Base-by-base conservation (phyloP, 2,113 vertebrate genomes). In the Myotis yumanensis region DNA sequence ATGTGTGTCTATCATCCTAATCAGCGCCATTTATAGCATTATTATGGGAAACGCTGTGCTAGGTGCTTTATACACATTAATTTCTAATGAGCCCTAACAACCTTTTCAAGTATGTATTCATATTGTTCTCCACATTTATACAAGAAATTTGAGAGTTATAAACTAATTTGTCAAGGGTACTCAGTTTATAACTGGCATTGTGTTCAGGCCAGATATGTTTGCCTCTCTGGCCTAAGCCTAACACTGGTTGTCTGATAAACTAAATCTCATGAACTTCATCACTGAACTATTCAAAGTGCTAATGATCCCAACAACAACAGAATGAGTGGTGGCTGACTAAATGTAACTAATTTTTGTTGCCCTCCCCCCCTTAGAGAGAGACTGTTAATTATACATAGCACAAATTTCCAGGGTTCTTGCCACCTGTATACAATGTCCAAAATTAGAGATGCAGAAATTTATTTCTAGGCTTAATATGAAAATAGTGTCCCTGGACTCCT, bases 241-340 rank as follows among this genome's bases (percentile, higher is more conserved):
- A 91, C 76, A 96, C 46, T 69, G 23, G 73, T 37, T 90, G 32
- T 62, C 80, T 92, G 76, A 82, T 23, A 87, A 98, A 97, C 82
- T 77, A 88, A 94, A 96, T 95, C 95, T 95, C 91, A 90, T 59
- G 54, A 91, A 75, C 79, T 90, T 95, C 71, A 77, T 94, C 62
- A 30, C 77, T 89, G 76, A 96, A 91, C 76, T 86, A 80, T 81
- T 0, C 0, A 73, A 96, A 93, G 71, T 95, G 69, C 68, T 81
- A 51, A 79, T 30, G 79, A 81, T 43, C 79, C 77, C 40, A 52
- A 46, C 71, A 86, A 66, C 37, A 51, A 32, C 11, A 54, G 18
- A 72, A 15, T 62, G 43, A 46, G 30, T 25, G 51, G 35, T 43
- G 86, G 68, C 62, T 92, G 76, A 95, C 12, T 87, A 40, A 89